Evolutionary conservation across 2,797 vertebrate genomes (phyloP).

Genomic region (Molothrus aeneus): DNA sequence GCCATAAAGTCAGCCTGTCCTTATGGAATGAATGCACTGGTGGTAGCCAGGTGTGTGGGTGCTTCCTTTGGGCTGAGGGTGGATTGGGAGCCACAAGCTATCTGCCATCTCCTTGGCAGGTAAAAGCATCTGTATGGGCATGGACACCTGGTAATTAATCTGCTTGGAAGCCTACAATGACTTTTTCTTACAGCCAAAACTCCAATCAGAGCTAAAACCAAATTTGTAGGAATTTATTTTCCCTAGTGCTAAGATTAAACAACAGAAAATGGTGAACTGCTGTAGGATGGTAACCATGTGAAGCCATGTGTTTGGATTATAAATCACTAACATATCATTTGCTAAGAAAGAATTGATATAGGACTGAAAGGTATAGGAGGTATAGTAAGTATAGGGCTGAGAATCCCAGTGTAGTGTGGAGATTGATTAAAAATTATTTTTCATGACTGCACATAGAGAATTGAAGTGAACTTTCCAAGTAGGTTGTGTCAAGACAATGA

Average conservation of each 20-base stretch:
- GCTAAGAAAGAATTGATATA: background rate
- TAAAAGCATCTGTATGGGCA: background rate
- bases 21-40: background rate
- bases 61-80: background rate
- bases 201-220: background rate
- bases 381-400: background rate
- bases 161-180: background rate
- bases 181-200: background rate
- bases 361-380: background rate
- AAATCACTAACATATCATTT: background rate
- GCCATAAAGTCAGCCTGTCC: fast-evolving
- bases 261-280: background rate
- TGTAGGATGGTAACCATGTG: background rate
- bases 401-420: background rate
- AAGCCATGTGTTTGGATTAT: background rate
- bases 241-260: background rate
- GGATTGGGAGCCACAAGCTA: background rate
- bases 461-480: background rate
- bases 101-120: background rate
- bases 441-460: background rate
- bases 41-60: background rate
- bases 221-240: background rate
- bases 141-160: background rate
- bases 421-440: background rate
- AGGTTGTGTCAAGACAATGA: background rate